Base-by-base conservation (phyloP, 2,888 invertebrate species). In the Arrhopalites spinosus region DNA sequence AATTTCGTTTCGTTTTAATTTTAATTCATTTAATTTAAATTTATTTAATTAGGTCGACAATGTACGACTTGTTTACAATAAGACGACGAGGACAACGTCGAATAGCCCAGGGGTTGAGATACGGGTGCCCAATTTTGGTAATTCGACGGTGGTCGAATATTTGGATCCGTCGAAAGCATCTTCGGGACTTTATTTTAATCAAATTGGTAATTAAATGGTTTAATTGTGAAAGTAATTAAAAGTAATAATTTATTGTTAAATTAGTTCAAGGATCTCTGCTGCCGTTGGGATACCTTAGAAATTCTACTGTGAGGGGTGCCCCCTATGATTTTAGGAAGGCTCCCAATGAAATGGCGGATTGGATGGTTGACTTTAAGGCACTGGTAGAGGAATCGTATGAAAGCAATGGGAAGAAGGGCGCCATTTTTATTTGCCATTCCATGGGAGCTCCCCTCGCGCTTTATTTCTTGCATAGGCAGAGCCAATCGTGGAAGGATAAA, bases 251-350 rank as follows among this genome's bases (percentile, higher is more conserved):
- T n/a, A n/a, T n/a, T n/a, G n/a, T 13, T n/a, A 50, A 63, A 56
- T 36, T 63, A 82, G 82, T 82, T 30, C 80, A 81, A 29, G 78
- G 79, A 84, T 88, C 90, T 77, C 87, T 98, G 56, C 91, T 93
- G 0, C 87, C 88, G 73, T 85, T 92, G 81, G 92, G 92, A 59
- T 97, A 96, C 86, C 87, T 88, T 23, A 88, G 97, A 78, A 93
- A 93, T 84, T 86, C 90, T 11, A 92, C 93, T 70, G 87, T 99
- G 15, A 88, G 92, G 78, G 99, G 97, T 74, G 98, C 98, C 30
- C 98, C 98, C 0, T 98, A 94, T 86, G 98, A 99, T 87, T 99
- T 99, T 86, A 90, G 99, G 77, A 95, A 91, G 88, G 96, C 92
- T 77, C 96, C 97, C 81, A 94, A 96, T 96, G 88, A 84, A 72